Evolutionary conservation across 2,113 vertebrate species (phyloP).

Genomic region (Tursiops truncatus): DNA sequence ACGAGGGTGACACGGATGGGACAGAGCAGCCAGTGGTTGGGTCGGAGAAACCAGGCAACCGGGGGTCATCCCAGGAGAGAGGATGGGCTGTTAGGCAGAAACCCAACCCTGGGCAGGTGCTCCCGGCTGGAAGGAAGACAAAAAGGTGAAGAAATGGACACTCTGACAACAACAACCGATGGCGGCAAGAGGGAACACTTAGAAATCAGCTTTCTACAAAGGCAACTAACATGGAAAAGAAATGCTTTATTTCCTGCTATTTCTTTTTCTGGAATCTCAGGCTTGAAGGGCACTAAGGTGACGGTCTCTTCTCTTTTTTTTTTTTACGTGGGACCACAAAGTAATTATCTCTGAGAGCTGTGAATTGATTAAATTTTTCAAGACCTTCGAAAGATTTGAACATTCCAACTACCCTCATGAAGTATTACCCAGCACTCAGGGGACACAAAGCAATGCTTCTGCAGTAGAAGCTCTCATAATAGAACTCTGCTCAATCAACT

Average conservation of each 20-base stretch:
- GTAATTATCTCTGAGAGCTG: neutral
- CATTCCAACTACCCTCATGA: neutral
- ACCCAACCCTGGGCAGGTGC: neutral
- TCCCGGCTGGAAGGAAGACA: neutral
- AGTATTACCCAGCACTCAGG: fast-evolving
- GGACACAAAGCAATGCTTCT: neutral
- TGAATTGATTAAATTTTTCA: neutral
- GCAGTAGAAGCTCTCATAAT: neutral
- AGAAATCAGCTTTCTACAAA: neutral
- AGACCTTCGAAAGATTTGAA: neutral
- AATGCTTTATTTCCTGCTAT: neutral
- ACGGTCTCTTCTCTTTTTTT: neutral
- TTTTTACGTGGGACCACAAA: neutral
- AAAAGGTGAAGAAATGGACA: neutral
- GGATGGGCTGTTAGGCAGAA: neutral
- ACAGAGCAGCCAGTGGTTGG: neutral
- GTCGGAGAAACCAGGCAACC: neutral
- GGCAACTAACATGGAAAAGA: neutral
- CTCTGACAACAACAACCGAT: neutral
- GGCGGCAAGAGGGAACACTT: fast-evolving
- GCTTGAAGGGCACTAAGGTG: neutral
- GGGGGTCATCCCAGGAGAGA: neutral
- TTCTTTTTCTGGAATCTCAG: neutral
- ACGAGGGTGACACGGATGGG: fast-evolving
- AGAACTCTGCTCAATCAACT: neutral